Percentiles rank a stretch among this genome's conserved stretches.
phyloP scores from a whole-genome alignment of 2,797 vertebrate species.

The Chromobotia macracanthus region DNA sequence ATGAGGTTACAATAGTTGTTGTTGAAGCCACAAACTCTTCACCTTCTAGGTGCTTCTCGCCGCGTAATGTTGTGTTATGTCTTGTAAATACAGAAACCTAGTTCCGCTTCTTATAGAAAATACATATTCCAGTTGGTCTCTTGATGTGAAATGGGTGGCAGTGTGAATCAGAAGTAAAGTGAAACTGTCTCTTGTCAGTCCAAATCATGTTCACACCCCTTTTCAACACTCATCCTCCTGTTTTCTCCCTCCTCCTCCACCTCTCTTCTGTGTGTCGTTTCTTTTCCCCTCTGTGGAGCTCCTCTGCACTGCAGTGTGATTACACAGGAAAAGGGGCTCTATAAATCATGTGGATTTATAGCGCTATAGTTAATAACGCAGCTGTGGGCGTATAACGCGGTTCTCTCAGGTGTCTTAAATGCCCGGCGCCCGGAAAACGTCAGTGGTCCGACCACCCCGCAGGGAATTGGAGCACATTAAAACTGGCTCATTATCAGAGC shows the following conservation, averaged over 20 bases:
- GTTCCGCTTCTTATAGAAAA: too few species aligned
- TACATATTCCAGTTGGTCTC: background rate
- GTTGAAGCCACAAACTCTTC: background rate
- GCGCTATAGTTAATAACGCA: conserved; percentile 76
- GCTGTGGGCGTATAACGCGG: conserved; percentile 68
- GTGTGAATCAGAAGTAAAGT: conserved; percentile 35
- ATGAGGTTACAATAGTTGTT: background rate
- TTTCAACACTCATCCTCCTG: conserved; percentile 23
- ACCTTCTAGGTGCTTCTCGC: background rate
- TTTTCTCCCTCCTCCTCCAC: conserved; percentile 12
- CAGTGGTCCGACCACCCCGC: conserved; percentile 52
- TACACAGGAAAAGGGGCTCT: conserved; percentile 72
- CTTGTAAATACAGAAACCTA: background rate
- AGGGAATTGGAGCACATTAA: conserved; percentile 57
- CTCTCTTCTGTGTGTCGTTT: conserved; percentile 9
- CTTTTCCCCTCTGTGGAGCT: conserved; percentile 54
- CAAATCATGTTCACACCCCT: conserved; percentile 33
- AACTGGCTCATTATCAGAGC: conserved; percentile 45
- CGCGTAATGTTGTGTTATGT: background rate
- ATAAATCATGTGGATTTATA: conserved; percentile 78
- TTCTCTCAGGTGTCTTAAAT: conserved; percentile 71
- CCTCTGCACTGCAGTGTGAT: conserved; percentile 61
- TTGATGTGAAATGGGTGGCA: conserved; percentile 8
- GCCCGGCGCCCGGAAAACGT: conserved; percentile 54
- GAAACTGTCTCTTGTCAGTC: conserved; percentile 14